phyloP scores from a whole-genome alignment of 2,797 vertebrate species.

The Pteronotus mesoamericanus region DNA sequence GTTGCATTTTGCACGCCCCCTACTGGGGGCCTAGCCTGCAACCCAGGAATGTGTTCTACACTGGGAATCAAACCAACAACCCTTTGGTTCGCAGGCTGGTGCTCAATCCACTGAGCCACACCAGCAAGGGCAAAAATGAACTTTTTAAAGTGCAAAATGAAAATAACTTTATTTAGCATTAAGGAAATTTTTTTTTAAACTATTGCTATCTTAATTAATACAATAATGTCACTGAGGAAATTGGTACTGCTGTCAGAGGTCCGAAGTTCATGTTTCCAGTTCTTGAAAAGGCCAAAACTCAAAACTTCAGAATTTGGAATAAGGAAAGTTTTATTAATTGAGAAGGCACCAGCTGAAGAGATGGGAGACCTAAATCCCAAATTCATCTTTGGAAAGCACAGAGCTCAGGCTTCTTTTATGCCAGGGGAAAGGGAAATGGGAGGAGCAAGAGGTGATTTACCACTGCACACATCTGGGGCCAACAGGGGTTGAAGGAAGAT shows the following conservation, averaged over 20 bases:
- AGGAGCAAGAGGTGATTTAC: background rate
- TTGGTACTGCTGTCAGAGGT: background rate
- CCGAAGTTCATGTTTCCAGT: background rate
- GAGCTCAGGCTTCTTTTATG: background rate
- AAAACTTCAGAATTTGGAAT: background rate
- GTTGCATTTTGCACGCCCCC: no score
- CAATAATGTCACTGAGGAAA: background rate
- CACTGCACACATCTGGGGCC: background rate
- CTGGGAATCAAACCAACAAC: no score
- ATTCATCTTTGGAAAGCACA: background rate
- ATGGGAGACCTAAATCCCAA: background rate
- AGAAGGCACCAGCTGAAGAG: background rate
- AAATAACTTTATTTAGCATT: constrained; percentile 11
- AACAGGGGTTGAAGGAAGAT: background rate
- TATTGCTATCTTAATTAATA: background rate
- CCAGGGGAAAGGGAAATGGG: background rate
- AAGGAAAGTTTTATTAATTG: background rate
- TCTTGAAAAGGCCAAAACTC: background rate
- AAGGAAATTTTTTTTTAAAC: background rate
- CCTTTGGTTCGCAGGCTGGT: no score
- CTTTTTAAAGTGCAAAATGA: background rate
- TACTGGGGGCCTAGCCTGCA: no score
- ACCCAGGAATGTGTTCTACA: no score
- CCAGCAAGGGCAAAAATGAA: no score
- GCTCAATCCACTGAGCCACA: no score